Conservation (phyloP, 2,113 vertebrate species). For the Okapia johnstoni region DNA sequence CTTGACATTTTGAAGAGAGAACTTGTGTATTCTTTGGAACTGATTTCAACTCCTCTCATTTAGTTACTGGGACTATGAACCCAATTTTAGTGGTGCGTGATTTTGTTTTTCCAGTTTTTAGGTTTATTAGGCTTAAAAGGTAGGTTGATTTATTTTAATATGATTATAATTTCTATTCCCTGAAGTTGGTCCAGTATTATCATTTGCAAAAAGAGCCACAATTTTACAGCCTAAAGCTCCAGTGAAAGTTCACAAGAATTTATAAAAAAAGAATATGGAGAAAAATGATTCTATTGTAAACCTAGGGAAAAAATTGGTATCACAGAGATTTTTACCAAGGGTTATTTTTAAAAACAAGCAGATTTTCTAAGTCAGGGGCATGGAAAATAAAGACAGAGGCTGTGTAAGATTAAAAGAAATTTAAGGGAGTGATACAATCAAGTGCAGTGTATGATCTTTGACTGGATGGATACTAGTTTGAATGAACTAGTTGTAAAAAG, state of each 20-base stretch:
- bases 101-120: constrained; percentile 22
- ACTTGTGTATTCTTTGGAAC: background rate
- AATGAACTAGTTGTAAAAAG: background rate
- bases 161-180: constrained; percentile 12
- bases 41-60: background rate
- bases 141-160: background rate
- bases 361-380: background rate
- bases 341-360: background rate
- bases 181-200: background rate
- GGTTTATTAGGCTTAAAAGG: background rate
- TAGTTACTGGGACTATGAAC: background rate
- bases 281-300: background rate
- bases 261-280: background rate
- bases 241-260: background rate
- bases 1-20: background rate
- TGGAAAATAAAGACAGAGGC: background rate
- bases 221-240: background rate
- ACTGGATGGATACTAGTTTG: background rate
- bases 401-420: background rate
- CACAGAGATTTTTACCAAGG: background rate
- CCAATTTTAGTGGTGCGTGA: background rate
- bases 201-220: background rate
- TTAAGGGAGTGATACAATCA: background rate
- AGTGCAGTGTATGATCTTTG: background rate
- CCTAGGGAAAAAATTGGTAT: background rate